Evolutionary conservation across 2,113 vertebrate species (phyloP), one percentile per base, ranked within the genome.

Genomic region (Gulo gulo): DNA sequence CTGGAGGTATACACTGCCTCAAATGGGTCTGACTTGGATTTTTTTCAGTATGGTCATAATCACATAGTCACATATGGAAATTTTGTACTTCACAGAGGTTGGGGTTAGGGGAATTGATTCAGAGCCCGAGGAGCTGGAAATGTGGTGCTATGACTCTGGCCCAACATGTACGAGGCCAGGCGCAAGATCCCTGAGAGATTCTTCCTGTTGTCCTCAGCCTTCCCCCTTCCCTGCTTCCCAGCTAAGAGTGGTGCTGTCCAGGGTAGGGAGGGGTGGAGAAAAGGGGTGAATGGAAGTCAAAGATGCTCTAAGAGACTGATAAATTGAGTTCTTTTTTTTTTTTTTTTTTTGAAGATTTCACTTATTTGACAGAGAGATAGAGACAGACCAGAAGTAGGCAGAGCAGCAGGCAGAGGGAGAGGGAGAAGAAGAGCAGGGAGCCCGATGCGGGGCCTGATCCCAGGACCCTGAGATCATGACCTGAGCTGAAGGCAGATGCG

Each of bases 241-340:
- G 63, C 36, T 34, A 39, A 94, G 63, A 63, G 20, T 4, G 10
- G 20, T 23, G 12, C 14, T 74, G 2, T 15, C 42, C 14, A 4
- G 26, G 42, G 14, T 31, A 4, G 1, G 26, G 21, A 15, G 6
- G 9, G 11, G 15, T 14, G 4, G 39, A 18, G 36, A 52, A 16
- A 5, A 61, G 9, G 21, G 6, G 12, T 23, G 2, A 0, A 42
- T 2, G 21, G 73, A 86, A 6, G 47, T 4, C 3, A 3, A 29
- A 67, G 61, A 42, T 34, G 1, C 26, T 90, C 34, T 26, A 6
- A 59, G 34, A 4, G 18, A 45, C 34, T 31, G 11, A 31, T 31
- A 79, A 47, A 18, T 24, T 55, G 20, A 57, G 7, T 47, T 18
- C 31, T 55, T 55, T 18, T 55, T 55, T 18, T 55, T 55, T 18